Base-by-base conservation (phyloP, 2,797 vertebrate genomes). In the Epinephelus coioides region DNA sequence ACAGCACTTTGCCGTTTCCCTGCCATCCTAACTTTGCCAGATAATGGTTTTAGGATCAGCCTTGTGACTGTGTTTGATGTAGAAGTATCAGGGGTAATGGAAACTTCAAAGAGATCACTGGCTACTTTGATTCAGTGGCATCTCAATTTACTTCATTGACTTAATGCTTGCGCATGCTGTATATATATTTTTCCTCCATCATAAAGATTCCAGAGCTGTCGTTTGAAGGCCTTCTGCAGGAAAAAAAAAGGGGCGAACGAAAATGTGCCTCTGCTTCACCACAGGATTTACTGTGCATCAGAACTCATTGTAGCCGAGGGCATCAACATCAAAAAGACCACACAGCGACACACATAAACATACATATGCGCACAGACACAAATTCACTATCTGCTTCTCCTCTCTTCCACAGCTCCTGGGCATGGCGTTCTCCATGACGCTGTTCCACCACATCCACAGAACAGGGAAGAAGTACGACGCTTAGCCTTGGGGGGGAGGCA, bases 371-470 rank as follows among this genome's bases (percentile, higher is more conserved):
- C 30, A 5, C 14, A 34, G 60, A 66, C 21, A 54, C 64, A 61
- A 69, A 74, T 68, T 86, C 23, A 89, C 67, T 2, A 12, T 82
- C 30, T 88, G 19, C 69, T 13, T 89, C 64, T 85, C 19, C 59
- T 86, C 60, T 94, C 65, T 91, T 88, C 93, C 93, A 46, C 96
- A 99, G 98, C 97, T 99, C 78, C 96, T 99, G 86, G 98, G 97
- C 81, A 99, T 99, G 98, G 98, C 97, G 54, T 99, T 99, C 92
- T 98, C 98, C 93, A 98, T 99, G 97, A 99, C 97, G 9, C 96
- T 99, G 64, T 99, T 99, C 94, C 98, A 99, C 91, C 98, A 99
- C 90, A 98, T 99, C 95, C 97, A 98, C 94, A 96, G 97, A 95
- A 98, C 97, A 65, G 98, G 97, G 85, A 99, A 99, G 94, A 99